A percentile compares a stretch with the other conserved stretches of the same genome.
Evolutionary conservation across 2,113 vertebrate genomes (phyloP).

Genomic region (Chloropsis cyanopogon): DNA sequence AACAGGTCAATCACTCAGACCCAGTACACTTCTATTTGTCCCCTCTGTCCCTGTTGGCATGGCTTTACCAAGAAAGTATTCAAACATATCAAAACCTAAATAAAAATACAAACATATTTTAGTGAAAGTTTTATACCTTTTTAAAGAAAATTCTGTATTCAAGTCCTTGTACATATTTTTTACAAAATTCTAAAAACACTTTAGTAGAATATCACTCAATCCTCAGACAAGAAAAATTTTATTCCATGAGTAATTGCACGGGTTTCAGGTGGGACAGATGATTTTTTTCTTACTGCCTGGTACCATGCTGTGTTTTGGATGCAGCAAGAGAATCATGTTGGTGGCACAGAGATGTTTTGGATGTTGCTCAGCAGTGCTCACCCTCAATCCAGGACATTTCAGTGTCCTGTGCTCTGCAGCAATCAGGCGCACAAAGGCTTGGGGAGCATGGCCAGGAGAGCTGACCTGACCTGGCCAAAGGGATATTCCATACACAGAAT

Average conservation of each 20-base stretch:
- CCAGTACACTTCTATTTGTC: background rate
- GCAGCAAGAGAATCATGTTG: background rate
- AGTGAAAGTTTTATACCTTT: background rate
- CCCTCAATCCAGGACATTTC: background rate
- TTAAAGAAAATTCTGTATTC: background rate
- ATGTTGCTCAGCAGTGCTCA: background rate
- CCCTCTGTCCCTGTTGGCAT: background rate
- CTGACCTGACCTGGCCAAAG: fast-evolving
- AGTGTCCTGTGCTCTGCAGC: fast-evolving
- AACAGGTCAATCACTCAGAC: background rate
- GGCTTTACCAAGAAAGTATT: background rate
- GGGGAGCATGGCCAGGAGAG: background rate
- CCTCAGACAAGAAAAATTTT: background rate
- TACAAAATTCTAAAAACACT: background rate
- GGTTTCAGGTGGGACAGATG: background rate
- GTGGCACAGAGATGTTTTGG: background rate
- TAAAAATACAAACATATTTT: background rate
- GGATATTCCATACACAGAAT: fast-evolving
- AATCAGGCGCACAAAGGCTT: background rate
- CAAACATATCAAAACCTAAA: background rate
- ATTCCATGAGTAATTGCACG: background rate
- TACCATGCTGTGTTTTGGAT: background rate
- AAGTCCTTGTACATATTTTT: background rate
- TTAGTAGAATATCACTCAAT: background rate
- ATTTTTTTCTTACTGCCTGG: background rate